Evolutionary conservation across 2,797 vertebrate genomes (phyloP).

Genomic region (Eleutherodactylus coqui): DNA sequence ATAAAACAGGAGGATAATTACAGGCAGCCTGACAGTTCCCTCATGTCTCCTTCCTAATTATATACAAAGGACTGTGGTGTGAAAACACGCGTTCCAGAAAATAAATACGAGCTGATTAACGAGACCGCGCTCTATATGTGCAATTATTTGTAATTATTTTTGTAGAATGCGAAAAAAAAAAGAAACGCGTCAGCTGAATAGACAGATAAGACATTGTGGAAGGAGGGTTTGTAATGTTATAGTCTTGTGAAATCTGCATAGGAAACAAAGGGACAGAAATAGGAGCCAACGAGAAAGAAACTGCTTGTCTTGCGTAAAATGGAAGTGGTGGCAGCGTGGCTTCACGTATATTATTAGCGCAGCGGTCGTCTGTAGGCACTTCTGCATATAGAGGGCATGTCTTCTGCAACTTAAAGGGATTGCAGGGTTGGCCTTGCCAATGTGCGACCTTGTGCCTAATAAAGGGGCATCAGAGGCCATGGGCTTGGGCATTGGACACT

Average conservation of each 20-base stretch:
- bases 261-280: constrained; percentile 53
- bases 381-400: not conserved
- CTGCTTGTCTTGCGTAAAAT: constrained; percentile 33
- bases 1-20: constrained; percentile 33
- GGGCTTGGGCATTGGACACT: too few relatives aligned
- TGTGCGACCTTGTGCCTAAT: too few relatives aligned
- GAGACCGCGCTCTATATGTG: constrained; percentile 1
- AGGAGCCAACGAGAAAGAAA: not conserved
- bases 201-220: constrained; percentile 32
- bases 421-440: not conserved
- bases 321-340: not conserved
- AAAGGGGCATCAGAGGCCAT: not conserved
- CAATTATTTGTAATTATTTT: constrained; percentile 60
- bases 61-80: constrained; percentile 39
- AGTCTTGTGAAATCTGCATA: not conserved
- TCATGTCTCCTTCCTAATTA: constrained; percentile 55
- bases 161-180: constrained; percentile 20
- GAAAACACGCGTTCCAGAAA: constrained; percentile 46
- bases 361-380: not conserved
- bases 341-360: constrained; percentile 32
- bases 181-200: constrained; percentile 28
- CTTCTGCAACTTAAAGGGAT: not conserved
- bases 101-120: constrained; percentile 52
- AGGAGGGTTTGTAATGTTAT: not conserved
- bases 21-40: constrained; percentile 1